Evolutionary conservation across 2,888 invertebrate genomes (phyloP), one percentile per base, ranked within the genome.

Genomic region (Volucella inflata): DNA sequence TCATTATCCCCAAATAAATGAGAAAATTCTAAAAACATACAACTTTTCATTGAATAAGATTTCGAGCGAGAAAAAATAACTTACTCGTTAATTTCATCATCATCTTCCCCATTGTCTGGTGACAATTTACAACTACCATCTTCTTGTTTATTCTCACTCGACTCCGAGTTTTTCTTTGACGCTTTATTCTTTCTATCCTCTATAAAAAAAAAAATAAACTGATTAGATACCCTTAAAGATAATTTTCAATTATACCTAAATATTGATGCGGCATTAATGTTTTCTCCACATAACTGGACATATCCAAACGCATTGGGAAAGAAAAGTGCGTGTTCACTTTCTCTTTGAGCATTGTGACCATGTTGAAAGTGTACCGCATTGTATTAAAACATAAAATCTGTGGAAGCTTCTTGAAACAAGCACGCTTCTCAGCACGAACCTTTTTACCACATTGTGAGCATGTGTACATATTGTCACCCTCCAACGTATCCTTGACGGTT

Each of bases 261-360:
- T 96, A 96, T 89, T 97, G 97, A 80, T 97, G 96, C 0, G 97
- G 96, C 96, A 98, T 97, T 1, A 98, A 93, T 88, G 97, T 97
- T 91, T 97, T 97, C 92, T 98, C 98, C 81, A 98, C 97, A 90
- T 98, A 98, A 50, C 97, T 97, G 0, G 97, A 96, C 98, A 98
- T 98, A 91, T 98, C 98, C 11, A 98, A 93, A 62, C 96, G 93
- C 93, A 98, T 94, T 0, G 98, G 98, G 92, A 98, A 98, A 12
- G 98, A 98, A 91, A 98, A 98, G 90, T 98, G 98, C 0, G 98
- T 98, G 92, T 98, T 98, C 1, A 98, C 98, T 91, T 98, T 98
- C 91, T 98, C 98, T 90, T 98, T 98, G 81, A 97, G 94, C 98
- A 98, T 98, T 0, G 98, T 98, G 42, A 98, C 94, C 98, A 98